Base-by-base conservation (phyloP, 2,888 invertebrate genomes). In the Catonia carolina region DNA sequence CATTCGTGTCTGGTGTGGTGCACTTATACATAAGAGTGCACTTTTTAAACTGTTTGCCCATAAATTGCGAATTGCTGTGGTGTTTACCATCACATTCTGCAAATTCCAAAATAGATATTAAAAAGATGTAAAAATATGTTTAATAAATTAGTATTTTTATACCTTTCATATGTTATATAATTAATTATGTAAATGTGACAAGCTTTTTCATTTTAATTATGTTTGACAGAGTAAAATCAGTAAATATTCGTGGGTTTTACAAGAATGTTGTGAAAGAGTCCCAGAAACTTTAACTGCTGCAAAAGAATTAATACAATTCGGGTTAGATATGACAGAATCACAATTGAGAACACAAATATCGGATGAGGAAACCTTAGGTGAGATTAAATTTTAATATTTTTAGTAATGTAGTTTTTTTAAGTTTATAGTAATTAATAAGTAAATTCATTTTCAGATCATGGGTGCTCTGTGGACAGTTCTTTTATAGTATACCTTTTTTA, bases 201-300 rank as follows among this genome's bases (percentile, higher is more conserved):
- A n/a, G n/a, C 10, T 33, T 3, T 31, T 52, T 37, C n/a, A 2
- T 35, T 14, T 18, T 53, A 6, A 1, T 48, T 56, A 36, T 41
- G 20, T 50, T 58, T 56, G 8, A 17, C 65, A 84, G 83, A 82
- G 83, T 62, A 88, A 87, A 76, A 84, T 89, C 51, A 80, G 79
- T 1, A 86, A 87, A 71, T 78, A 84, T 67, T 79, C 81, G 27
- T 89, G 88, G 88, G 85, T 87, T 39, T 75, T 89, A n/a, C 83
- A 85, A 67, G 88, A 89, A 72, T 89, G 89, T 67, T 76, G 85
- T 62, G 84, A 85, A 67, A 73, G 87, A 52, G 80, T 89, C 59
- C 86, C 89, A 0, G 84, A 85, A 66, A 81, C 81, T 39, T 73
- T 86, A 58, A 79, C 81, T 61, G 85, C 87, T n/a, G 84, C 86